A percentile compares a stretch with the other conserved stretches of the same genome.
These are phyloP conservation scores for Mythimna vitellina DNA, from an alignment of 2,888 invertebrate genomes.

Conservation along the genomic window DNA sequence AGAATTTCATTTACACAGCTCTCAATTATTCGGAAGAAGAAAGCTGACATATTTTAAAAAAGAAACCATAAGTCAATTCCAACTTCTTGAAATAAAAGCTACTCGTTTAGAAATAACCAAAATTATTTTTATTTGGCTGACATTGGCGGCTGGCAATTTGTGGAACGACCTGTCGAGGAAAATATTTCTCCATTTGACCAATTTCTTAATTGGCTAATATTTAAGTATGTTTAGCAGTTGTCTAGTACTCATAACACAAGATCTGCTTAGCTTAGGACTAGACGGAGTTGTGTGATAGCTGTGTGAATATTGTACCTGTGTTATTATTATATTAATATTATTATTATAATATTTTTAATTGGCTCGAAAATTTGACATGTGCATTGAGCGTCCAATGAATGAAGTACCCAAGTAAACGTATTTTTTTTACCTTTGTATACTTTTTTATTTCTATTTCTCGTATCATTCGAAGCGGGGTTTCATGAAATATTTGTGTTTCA, in stretches of 20 bases:
- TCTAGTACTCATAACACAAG: too few relatives aligned
- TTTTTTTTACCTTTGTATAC: not conserved
- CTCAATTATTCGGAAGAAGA: not conserved
- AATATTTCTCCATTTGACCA: constrained; percentile 11
- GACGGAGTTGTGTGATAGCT: too few relatives aligned
- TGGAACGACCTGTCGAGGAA: not conserved
- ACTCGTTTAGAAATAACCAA: too few relatives aligned
- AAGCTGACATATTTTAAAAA: not conserved
- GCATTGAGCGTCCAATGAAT: not conserved
- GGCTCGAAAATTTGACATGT: constrained; percentile 19
- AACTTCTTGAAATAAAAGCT: not conserved
- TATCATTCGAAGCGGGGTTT: not conserved
- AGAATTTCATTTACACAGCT: not conserved
- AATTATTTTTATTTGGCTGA: not conserved
- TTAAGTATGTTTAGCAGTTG: too few relatives aligned
- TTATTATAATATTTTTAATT: too few relatives aligned
- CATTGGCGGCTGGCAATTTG: not conserved
- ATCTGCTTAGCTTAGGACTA: too few relatives aligned
- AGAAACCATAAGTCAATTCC: not conserved
- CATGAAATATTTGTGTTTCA: not conserved
- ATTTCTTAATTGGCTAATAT: constrained; percentile 47
- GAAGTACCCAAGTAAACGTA: too few relatives aligned
- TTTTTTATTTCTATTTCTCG: too few relatives aligned
- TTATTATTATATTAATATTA: too few relatives aligned
- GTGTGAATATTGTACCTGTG: too few relatives aligned